phyloP scores from a whole-genome alignment of 2,797 vertebrate species.

The Aplochiton taeniatus region DNA sequence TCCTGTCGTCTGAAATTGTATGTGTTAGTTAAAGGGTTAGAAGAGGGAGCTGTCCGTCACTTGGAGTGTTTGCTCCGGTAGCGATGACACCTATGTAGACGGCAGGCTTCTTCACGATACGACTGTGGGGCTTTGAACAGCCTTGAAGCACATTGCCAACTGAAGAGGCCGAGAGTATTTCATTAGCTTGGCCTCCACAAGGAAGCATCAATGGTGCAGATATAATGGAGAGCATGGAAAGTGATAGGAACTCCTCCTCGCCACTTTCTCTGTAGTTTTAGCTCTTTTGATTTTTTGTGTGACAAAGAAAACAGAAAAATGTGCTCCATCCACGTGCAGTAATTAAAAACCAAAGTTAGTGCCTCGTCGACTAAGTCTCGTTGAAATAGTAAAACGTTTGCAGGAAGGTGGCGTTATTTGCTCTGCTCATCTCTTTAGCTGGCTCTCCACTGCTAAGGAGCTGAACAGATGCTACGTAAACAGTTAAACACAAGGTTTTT shows the following conservation, averaged over 20 bases:
- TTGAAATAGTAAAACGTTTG: slow-evolving; percentile 52
- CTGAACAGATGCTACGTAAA: slow-evolving; percentile 56
- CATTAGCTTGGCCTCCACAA: slow-evolving; percentile 41
- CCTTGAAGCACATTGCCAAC: slow-evolving; percentile 34
- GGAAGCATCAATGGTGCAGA: slow-evolving; percentile 35
- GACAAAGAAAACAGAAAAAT: slow-evolving; percentile 46
- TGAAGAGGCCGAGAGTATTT: slow-evolving; percentile 35
- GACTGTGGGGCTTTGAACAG: slow-evolving; percentile 37
- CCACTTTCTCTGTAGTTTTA: slow-evolving; percentile 36
- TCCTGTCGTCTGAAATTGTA: slow-evolving; percentile 60
- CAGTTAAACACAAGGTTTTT: slow-evolving; percentile 43
- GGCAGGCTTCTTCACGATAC: slow-evolving; percentile 34
- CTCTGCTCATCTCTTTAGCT: slow-evolving; percentile 49
- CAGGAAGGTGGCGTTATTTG: slow-evolving; percentile 57
- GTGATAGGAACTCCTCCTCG: slow-evolving; percentile 30
- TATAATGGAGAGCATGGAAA: slow-evolving; percentile 20
- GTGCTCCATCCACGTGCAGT: slow-evolving; percentile 40
- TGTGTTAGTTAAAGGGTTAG: slow-evolving; percentile 46
- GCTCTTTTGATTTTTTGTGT: slow-evolving; percentile 42
- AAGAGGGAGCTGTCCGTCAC: slow-evolving; percentile 41
- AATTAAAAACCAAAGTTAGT: slow-evolving; percentile 63
- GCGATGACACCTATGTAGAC: slow-evolving; percentile 37
- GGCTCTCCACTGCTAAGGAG: slow-evolving; percentile 42
- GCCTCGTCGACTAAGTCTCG: slow-evolving; percentile 36
- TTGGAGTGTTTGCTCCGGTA: slow-evolving; percentile 49